Evolutionary conservation across 2,113 vertebrate species (phyloP).

Genomic region (Xiphophorus couchianus): DNA sequence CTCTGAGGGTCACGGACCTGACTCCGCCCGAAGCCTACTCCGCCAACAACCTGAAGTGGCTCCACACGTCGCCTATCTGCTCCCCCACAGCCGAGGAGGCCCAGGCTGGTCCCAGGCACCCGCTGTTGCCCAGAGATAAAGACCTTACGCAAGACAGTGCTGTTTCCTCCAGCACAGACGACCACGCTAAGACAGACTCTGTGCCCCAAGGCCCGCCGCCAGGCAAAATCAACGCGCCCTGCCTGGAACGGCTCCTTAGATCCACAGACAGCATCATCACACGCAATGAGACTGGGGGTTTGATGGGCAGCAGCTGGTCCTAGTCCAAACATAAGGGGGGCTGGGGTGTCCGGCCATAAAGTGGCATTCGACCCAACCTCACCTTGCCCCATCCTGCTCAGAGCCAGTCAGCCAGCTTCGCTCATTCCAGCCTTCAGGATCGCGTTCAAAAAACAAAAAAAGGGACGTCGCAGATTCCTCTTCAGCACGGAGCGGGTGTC

Average conservation of each 20-base stretch:
- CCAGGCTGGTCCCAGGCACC: constrained; percentile 68
- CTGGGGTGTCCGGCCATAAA: constrained; percentile 43
- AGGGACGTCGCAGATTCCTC: constrained; percentile 55
- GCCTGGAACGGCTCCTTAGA: constrained; percentile 82
- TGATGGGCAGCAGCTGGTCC: constrained; percentile 75
- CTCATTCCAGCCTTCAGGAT: constrained; percentile 78
- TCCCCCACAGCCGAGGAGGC: constrained; percentile 70
- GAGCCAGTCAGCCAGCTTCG: constrained; percentile 60
- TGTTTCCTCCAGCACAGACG: constrained; percentile 83
- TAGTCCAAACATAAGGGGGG: constrained; percentile 64
- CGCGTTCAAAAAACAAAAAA: constrained; percentile 42
- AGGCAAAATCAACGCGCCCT: constrained; percentile 82
- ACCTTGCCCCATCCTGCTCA: constrained; percentile 45
- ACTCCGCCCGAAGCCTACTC: constrained; percentile 74
- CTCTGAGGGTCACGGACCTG: constrained; percentile 72
- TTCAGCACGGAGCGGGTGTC: constrained; percentile 45
- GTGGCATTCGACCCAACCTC: constrained; percentile 31
- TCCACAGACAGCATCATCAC: constrained; percentile 83
- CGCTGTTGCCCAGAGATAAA: constrained; percentile 59
- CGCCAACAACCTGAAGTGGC: constrained; percentile 80
- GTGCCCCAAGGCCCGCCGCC: constrained; percentile 64
- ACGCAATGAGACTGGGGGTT: constrained; percentile 61
- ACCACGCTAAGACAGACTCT: constrained; percentile 59
- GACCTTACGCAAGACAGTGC: constrained; percentile 81
- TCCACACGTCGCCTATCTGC: constrained; percentile 83